Evolutionary conservation across 2,888 invertebrate genomes (phyloP).

Genomic region (Papilio demoleus): DNA sequence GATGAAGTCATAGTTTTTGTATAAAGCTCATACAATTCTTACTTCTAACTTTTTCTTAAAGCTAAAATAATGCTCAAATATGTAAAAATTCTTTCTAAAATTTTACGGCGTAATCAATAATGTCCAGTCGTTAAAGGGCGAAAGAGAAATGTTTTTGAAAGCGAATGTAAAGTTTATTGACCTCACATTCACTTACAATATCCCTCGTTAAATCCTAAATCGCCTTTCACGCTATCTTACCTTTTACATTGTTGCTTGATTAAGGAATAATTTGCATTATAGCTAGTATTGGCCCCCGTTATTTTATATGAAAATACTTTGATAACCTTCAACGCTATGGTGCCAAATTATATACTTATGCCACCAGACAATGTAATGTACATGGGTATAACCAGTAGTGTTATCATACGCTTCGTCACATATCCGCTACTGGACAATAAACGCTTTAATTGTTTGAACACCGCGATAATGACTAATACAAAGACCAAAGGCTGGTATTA

Average conservation of each 20-base stretch:
- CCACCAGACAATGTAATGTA: neutral
- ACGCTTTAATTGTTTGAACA: slow-evolving; percentile 38
- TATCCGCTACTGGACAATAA: slow-evolving; percentile 40
- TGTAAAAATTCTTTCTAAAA: neutral
- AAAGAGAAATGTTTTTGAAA: slow-evolving; percentile 21
- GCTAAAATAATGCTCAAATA: neutral
- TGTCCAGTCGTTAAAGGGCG: slow-evolving; percentile 4
- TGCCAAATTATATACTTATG: no score
- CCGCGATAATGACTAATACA: slow-evolving; percentile 36
- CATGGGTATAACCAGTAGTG: slow-evolving; percentile 10
- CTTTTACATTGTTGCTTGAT: slow-evolving; percentile 28
- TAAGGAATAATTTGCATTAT: slow-evolving; percentile 20
- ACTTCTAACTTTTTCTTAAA: neutral
- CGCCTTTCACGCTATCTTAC: slow-evolving; percentile 23
- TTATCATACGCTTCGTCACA: slow-evolving; percentile 32
- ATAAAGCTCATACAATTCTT: no score
- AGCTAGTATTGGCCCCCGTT: neutral
- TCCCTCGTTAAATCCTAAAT: slow-evolving; percentile 12
- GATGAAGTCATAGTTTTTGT: no score
- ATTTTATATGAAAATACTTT: no score
- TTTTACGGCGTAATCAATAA: neutral
- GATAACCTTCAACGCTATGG: no score
- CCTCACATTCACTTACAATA: slow-evolving; percentile 31
- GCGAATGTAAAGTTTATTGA: slow-evolving; percentile 15
- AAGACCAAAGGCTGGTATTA: slow-evolving; percentile 15